Conservation (phyloP, 2,113 vertebrate genomes). For the Megaleporinus macrocephalus region DNA sequence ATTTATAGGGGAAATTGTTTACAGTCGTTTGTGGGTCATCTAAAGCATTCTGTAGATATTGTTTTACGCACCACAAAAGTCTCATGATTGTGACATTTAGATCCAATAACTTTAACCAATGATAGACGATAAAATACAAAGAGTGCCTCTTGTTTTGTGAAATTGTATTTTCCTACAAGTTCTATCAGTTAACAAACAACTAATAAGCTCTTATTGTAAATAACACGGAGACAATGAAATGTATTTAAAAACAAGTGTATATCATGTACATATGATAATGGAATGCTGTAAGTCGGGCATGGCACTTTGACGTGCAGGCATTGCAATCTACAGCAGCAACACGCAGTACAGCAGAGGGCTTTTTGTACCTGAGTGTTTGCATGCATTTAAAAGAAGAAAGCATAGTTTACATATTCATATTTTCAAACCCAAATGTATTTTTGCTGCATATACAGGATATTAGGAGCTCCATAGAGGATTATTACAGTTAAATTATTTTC, state of each 20-base stretch:
- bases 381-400: slow-evolving; percentile 21
- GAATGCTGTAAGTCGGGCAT: slow-evolving; percentile 59
- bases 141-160: slow-evolving; percentile 19
- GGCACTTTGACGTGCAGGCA: slow-evolving; percentile 48
- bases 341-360: slow-evolving; percentile 8
- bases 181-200: slow-evolving; percentile 54
- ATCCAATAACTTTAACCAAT: slow-evolving; percentile 20
- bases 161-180: slow-evolving; percentile 30
- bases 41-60: slow-evolving; percentile 1
- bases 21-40: slow-evolving; percentile 14
- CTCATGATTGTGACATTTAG: slow-evolving; percentile 22
- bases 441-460: slow-evolving; percentile 39
- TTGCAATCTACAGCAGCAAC: slow-evolving; percentile 36
- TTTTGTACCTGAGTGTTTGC: background rate
- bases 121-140: slow-evolving; percentile 29
- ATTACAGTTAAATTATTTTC: slow-evolving; percentile 58
- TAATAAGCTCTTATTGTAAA: slow-evolving; percentile 82
- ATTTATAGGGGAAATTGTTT: slow-evolving; percentile 39
- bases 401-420: slow-evolving; percentile 18
- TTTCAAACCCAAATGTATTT: slow-evolving; percentile 25
- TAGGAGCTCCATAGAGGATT: slow-evolving; percentile 33
- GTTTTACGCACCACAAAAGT: background rate
- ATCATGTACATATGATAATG: slow-evolving; percentile 79
- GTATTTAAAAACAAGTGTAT: slow-evolving; percentile 81
- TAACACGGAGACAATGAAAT: slow-evolving; percentile 71